A percentile compares a stretch with the other conserved stretches of the same genome.
Evolutionary conservation across 2,888 invertebrate genomes (phyloP).

Genomic region (Diogma glabrata): DNA sequence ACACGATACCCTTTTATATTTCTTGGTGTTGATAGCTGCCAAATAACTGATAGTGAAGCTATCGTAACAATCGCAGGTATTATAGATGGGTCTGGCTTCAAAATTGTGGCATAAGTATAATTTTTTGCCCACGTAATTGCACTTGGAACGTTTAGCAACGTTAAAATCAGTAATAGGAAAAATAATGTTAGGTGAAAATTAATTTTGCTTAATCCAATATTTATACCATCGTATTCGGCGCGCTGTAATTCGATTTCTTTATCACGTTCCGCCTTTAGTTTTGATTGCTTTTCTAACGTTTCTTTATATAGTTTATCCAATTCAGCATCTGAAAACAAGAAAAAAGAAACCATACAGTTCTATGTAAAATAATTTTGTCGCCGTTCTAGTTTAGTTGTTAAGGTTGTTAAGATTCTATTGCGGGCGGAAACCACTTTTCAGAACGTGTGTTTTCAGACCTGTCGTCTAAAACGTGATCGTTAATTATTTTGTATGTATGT

Average conservation of each 20-base stretch:
- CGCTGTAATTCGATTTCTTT: slow-evolving; percentile 20
- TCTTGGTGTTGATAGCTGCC: slow-evolving; percentile 56
- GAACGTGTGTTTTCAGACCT: no score
- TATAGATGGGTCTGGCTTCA: slow-evolving; percentile 52
- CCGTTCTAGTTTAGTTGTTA: no score
- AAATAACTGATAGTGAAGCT: slow-evolving; percentile 46
- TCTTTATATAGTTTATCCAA: slow-evolving; percentile 13
- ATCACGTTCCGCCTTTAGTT: slow-evolving; percentile 19
- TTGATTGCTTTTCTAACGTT: slow-evolving; percentile 13
- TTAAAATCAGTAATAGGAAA: slow-evolving; percentile 50
- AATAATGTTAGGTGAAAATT: slow-evolving; percentile 66
- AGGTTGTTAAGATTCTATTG: no score
- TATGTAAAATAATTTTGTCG: no score
- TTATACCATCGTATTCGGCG: slow-evolving; percentile 22
- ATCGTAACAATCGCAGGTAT: slow-evolving; percentile 46
- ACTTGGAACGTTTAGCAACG: slow-evolving; percentile 58
- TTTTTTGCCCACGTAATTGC: slow-evolving; percentile 71
- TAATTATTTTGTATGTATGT: no score
- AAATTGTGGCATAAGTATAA: slow-evolving; percentile 41
- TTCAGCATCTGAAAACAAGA: slow-evolving; percentile 7
- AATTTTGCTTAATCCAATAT: slow-evolving; percentile 39
- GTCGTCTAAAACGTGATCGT: no score
- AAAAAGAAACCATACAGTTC: no score
- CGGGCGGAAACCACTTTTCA: no score
- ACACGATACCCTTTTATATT: slow-evolving; percentile 44